Evolutionary conservation across 2,888 invertebrate genomes (phyloP).

Genomic region (Smittia aterrima): DNA sequence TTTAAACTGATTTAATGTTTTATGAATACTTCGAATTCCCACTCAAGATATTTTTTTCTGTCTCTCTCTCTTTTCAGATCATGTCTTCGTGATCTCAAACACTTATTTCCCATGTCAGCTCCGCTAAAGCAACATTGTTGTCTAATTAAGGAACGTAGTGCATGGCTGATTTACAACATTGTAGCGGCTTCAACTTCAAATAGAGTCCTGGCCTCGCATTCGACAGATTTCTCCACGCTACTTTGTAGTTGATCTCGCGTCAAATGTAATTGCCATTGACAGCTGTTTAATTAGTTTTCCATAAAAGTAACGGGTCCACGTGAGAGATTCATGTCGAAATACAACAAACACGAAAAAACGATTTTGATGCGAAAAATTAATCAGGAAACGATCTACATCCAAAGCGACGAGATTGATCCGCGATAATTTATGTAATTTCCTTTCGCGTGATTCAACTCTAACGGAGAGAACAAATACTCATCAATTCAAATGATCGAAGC

Average conservation of each 20-base stretch:
- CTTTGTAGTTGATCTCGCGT: not conserved
- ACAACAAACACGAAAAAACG: not conserved
- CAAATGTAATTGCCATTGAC: slow-evolving; percentile 21
- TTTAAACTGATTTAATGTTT: not conserved
- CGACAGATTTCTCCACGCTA: not conserved
- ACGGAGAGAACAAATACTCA: no score
- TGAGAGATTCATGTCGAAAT: not conserved
- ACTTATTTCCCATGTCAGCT: not conserved
- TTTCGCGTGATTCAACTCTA: slow-evolving; percentile 1
- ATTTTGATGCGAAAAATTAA: not conserved
- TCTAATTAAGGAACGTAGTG: not conserved
- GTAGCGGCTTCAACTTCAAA: not conserved
- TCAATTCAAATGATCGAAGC: no score
- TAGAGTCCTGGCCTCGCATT: not conserved
- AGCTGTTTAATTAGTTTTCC: slow-evolving; percentile 13
- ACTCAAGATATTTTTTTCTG: not conserved
- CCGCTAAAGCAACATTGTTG: not conserved
- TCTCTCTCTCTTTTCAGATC: not conserved
- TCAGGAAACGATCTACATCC: not conserved
- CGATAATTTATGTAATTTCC: not conserved
- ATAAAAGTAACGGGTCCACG: not conserved
- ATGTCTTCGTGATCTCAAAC: not conserved
- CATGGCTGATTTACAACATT: slow-evolving; percentile 22
- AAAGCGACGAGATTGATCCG: not conserved
- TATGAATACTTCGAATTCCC: not conserved